Evolutionary conservation across 2,797 vertebrate species (phyloP), one percentile per base, ranked within the genome.

Genomic region (Taeniopygia guttata): DNA sequence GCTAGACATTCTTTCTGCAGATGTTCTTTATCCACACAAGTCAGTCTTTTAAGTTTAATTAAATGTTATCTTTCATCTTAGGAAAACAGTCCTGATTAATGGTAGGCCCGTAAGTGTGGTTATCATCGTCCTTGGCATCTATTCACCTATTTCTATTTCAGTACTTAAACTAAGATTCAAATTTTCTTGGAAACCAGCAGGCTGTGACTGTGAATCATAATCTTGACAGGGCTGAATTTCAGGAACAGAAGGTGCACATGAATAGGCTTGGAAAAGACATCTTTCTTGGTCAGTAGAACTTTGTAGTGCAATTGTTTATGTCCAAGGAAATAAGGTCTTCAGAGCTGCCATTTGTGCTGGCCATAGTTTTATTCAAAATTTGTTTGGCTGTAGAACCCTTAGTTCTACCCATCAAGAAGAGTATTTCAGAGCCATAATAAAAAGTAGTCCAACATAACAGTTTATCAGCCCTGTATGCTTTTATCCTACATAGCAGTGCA

Each of bases 31-130:
- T 60, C 30, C 48, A 51, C 26, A 58, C 3, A n/a, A 86, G 48
- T 14, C 23, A 75, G 36, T 70, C 86, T 48, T 73, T 19, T 23
- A 82, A 42, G 9, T 77, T 93, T 88, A 85, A 90, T 90, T 94
- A 88, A 94, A 80, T 0, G 1, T 86, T 68, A 25, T 54, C 14
- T 34, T 36, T 88, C 32, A 2, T 75, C 36, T 52, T 69, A 43
- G 51, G 54, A 83, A 86, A 81, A 93, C 14, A 14, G 36, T 91
- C 18, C 17, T 66, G 32, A 87, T 89, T 84, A 64, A 77, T 56
- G 10, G 11, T 38, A 48, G 32, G 43, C 23, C 34, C 0, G 0
- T 56, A 92, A 74, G n/a, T 3, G 5, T 12, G 14, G 45, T 75
- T 88, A 84, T 82, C 74, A 22, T 30, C 54, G 45, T 84, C 67